These are phyloP conservation scores for Cephus rjabovi DNA, from an alignment of 2,888 invertebrate species.

Conservation along the genomic window DNA sequence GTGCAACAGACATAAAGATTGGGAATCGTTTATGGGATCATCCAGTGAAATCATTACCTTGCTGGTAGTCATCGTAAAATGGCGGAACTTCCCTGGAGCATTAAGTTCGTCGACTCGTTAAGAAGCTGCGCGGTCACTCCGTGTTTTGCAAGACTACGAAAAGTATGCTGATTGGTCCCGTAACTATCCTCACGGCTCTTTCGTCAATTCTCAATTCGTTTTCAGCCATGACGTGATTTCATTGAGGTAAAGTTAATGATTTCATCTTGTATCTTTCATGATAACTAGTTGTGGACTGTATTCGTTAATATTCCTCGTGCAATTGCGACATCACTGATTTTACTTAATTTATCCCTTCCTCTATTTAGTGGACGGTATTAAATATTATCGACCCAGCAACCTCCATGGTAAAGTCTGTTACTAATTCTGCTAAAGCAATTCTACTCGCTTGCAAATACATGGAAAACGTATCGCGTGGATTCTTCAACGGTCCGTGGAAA, in stretches of 20 bases:
- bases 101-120: background rate
- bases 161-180: background rate
- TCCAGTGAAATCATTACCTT: background rate
- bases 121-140: background rate
- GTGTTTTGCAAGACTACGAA: background rate
- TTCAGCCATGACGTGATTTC: background rate
- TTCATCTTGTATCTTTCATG: background rate
- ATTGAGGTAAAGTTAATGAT: background rate
- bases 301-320: background rate
- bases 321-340: background rate
- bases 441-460: background rate
- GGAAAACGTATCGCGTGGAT: background rate
- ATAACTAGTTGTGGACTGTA: background rate
- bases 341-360: background rate
- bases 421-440: background rate
- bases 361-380: background rate
- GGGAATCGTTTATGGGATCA: background rate
- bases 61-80: background rate
- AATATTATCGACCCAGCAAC: background rate
- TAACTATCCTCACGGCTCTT: background rate
- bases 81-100: background rate
- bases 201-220: background rate
- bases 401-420: background rate
- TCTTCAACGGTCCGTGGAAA: constrained; percentile 33
- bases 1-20: background rate